Evolutionary conservation across 2,113 vertebrate species (phyloP), one percentile per base, ranked within the genome.

Genomic region (Procavia capensis): DNA sequence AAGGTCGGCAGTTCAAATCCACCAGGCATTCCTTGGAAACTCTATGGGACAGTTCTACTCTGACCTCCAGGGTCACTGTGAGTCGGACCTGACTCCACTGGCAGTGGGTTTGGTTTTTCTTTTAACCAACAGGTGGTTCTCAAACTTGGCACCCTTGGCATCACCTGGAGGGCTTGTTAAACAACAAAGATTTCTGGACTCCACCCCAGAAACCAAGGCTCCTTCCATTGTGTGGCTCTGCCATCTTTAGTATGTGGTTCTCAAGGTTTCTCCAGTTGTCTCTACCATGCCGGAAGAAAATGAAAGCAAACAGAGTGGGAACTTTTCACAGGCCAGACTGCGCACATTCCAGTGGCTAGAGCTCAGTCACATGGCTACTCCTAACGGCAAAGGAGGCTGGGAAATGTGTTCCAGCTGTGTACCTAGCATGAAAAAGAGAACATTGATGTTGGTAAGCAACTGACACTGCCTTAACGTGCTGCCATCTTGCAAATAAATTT

Each of bases 91-190:
- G n/a, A n/a, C n/a, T n/a, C n/a, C n/a, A n/a, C n/a, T n/a, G n/a
- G n/a, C n/a, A n/a, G n/a, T n/a, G n/a, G n/a, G n/a, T n/a, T n/a
- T n/a, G n/a, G n/a, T n/a, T n/a, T n/a, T n/a, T n/a, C n/a, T 66
- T n/a, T 34, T 57, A 94, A 90, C 61, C 64, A 93, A 64, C 14
- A 92, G 57, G 45, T 92, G 29, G 10, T 90, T 97, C 57, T 70
- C 80, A n/a, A 36, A 70, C n/a, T n/a, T 70, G 68, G 34, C 17
- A 5, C 19, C 68, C 6, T 70, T 24, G 17, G n/a, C 68, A 36
- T 70, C n/a, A 36, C n/a, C n/a, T 36, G n/a, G 34, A 36, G n/a
- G 17, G 17, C 16, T n/a, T 36, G 17, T n/a, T 70, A 70, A 36
- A 20, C 14, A 59, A 57, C 16, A n/a, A n/a, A 70, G 68, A 36